These are phyloP conservation scores for Danaus plexippus DNA, from an alignment of 1,140 invertebrate genomes.

Conservation along the genomic window DNA sequence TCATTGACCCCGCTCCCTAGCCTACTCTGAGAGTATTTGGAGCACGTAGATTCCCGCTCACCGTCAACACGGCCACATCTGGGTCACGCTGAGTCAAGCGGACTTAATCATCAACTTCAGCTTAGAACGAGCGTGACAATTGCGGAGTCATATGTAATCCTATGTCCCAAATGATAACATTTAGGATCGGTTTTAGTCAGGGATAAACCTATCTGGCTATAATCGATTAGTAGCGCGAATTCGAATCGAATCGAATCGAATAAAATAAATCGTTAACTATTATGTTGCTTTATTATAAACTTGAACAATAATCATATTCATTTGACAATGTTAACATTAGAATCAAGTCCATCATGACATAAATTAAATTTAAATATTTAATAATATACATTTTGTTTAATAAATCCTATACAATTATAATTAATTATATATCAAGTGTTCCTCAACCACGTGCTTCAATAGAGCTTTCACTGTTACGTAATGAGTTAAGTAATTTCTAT, in stretches of 20 bases:
- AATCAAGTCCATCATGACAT: too few species aligned
- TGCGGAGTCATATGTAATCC: constrained; percentile 32
- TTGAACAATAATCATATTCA: neutral
- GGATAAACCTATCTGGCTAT: neutral
- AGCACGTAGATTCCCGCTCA: constrained; percentile 57
- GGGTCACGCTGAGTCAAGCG: constrained; percentile 62
- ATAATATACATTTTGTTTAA: too few species aligned
- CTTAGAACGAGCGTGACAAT: constrained; percentile 46
- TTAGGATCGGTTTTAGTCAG: too few species aligned
- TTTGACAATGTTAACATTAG: too few species aligned
- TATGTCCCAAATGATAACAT: constrained; percentile 22
- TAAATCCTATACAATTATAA: too few species aligned
- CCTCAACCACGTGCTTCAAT: too few species aligned
- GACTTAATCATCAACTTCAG: constrained; percentile 59
- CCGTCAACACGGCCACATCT: constrained; percentile 53
- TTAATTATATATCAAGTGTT: too few species aligned
- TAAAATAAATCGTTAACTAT: neutral
- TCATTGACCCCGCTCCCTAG: constrained; percentile 62
- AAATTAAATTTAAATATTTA: too few species aligned
- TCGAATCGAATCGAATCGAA: neutral
- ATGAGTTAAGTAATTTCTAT: too few species aligned
- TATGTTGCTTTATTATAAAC: neutral
- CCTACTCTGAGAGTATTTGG: constrained; percentile 63
- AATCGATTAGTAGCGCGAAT: neutral
- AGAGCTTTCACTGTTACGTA: too few species aligned